A percentile compares a stretch with the other conserved stretches of the same genome.
phyloP scores from a whole-genome alignment of 2,888 invertebrate genomes.

The Hofmannophila pseudospretella region DNA sequence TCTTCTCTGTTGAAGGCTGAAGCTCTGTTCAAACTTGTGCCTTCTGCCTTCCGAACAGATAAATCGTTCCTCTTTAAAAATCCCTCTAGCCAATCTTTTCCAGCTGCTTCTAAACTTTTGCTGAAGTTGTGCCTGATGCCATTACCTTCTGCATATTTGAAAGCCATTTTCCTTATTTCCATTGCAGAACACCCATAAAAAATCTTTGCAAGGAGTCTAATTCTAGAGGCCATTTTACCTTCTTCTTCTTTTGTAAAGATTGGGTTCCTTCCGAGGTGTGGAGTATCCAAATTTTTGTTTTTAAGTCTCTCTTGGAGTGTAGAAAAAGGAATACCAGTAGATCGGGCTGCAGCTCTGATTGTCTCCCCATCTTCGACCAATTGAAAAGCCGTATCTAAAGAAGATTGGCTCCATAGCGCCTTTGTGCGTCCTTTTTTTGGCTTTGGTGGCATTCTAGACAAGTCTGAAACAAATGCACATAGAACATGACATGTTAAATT shows the following conservation, averaged over 20 bases:
- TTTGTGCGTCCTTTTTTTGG: not conserved
- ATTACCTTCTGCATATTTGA: conserved; percentile 17
- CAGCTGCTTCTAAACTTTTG: conserved; percentile 8
- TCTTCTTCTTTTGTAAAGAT: conserved; percentile 19
- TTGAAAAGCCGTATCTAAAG: not conserved
- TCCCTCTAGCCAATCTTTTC: conserved; percentile 12
- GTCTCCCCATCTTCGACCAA: not conserved
- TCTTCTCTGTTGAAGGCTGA: conserved; percentile 31
- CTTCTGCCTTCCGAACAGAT: conserved; percentile 25
- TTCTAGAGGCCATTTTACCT: conserved; percentile 17
- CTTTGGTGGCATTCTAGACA: not conserved
- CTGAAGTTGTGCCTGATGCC: conserved; percentile 18
- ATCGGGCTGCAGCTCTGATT: not conserved
- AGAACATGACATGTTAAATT: too few species aligned
- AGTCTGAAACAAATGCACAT: too few species aligned
- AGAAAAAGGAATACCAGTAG: not conserved
- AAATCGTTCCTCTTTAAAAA: conserved; percentile 20
- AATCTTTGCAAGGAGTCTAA: conserved; percentile 24
- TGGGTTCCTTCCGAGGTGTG: conserved; percentile 22
- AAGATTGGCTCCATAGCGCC: not conserved
- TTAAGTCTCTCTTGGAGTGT: not conserved
- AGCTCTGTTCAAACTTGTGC: conserved; percentile 26
- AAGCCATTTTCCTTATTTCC: conserved; percentile 21
- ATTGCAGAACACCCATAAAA: conserved; percentile 24
- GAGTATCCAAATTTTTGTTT: conserved; percentile 6